These are phyloP conservation scores for Drosophila willistoni DNA, from an alignment of 1,140 invertebrate species.

Conservation along the genomic window DNA sequence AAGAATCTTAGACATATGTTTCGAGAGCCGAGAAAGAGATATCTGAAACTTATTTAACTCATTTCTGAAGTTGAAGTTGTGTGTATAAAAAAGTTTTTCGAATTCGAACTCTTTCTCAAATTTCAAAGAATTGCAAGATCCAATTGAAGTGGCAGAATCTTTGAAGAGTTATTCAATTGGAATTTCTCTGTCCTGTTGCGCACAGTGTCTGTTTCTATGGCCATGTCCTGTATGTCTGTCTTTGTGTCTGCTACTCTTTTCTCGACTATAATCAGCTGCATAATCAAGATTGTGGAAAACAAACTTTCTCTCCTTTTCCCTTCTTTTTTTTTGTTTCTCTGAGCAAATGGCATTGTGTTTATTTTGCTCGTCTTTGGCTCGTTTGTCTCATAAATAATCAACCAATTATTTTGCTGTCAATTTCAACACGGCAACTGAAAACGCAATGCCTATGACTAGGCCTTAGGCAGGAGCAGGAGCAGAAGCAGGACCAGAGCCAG, in stretches of 20 bases:
- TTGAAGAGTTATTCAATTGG: background rate
- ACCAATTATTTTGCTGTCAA: constrained; percentile 83
- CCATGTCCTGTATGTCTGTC: background rate
- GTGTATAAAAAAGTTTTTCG: too few relatives aligned
- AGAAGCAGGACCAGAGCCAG: constrained; percentile 2
- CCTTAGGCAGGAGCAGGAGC: background rate
- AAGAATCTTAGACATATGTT: too few relatives aligned
- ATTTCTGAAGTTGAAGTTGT: too few relatives aligned
- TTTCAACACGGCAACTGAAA: constrained; percentile 81
- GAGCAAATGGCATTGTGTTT: constrained; percentile 1
- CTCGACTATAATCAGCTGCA: constrained; percentile 1
- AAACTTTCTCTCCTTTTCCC: constrained; percentile 36
- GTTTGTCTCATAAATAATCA: constrained; percentile 79
- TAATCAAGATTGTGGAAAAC: constrained; percentile 25
- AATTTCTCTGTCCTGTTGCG: constrained; percentile 7
- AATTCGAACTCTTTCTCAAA: background rate
- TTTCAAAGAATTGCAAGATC: background rate
- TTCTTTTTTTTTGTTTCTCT: background rate
- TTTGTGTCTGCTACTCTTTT: background rate
- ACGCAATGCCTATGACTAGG: constrained; percentile 68
- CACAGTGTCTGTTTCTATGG: background rate
- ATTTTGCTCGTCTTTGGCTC: constrained; percentile 43
- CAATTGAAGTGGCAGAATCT: background rate
- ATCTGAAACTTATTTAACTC: too few relatives aligned
- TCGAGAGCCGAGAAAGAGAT: too few relatives aligned